Evolutionary conservation across 2,113 vertebrate species (phyloP).

Genomic region (Gymnogyps californianus): DNA sequence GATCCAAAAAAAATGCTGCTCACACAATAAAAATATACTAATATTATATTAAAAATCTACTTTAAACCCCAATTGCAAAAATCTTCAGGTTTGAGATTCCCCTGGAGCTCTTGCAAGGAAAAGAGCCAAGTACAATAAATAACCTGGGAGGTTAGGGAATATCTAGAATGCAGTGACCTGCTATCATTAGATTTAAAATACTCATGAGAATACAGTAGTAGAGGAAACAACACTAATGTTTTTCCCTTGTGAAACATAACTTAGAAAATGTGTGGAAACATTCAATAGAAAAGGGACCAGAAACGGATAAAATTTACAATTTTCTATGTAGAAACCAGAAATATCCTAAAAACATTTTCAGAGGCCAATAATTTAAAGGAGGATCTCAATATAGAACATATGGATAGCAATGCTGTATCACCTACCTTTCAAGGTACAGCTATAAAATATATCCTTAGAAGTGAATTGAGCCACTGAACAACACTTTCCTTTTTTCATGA

Average conservation of each 20-base stretch:
- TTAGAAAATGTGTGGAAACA: slow-evolving; percentile 18
- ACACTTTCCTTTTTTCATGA: not conserved
- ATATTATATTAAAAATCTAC: not conserved
- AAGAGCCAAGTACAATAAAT: slow-evolving; percentile 48
- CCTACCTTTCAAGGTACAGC: not conserved
- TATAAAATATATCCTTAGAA: not conserved
- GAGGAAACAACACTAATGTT: not conserved
- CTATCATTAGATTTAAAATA: slow-evolving; percentile 47
- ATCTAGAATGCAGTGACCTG: slow-evolving; percentile 2
- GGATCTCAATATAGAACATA: not conserved
- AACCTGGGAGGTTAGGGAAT: slow-evolving; percentile 28
- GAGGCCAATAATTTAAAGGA: not conserved
- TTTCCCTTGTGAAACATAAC: slow-evolving; percentile 10
- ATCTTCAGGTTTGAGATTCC: slow-evolving; percentile 27
- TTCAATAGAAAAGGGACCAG: not conserved
- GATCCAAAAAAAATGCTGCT: not conserved
- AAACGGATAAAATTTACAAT: not conserved
- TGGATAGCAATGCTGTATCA: not conserved
- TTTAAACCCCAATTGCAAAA: not conserved
- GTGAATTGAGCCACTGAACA: not conserved
- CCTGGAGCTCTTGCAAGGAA: slow-evolving; percentile 38
- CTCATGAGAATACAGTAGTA: not conserved
- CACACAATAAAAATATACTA: not conserved
- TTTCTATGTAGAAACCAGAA: not conserved
- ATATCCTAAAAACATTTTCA: not conserved